These are phyloP conservation scores for Mastomys coucha DNA, from an alignment of 2,113 vertebrate species.

Conservation along the genomic window DNA sequence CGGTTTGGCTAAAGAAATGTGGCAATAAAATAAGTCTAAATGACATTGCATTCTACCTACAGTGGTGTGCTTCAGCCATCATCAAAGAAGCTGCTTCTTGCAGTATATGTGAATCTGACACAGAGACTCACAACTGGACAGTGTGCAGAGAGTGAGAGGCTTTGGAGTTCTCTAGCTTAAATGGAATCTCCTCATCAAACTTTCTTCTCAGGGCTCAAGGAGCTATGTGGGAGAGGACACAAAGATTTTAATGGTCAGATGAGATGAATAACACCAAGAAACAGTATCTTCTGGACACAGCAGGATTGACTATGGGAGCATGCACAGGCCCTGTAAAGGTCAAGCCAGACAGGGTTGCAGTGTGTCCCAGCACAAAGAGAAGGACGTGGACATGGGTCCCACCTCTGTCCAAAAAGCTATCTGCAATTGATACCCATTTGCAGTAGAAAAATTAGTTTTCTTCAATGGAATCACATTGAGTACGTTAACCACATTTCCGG, in stretches of 20 bases:
- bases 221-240: background rate
- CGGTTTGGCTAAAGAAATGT: background rate
- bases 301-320: background rate
- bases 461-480: background rate
- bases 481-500: background rate
- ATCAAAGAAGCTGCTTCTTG: background rate
- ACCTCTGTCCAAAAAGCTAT: background rate
- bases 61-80: background rate
- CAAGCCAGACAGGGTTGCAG: background rate
- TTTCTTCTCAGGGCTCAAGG: background rate
- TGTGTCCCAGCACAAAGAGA: background rate
- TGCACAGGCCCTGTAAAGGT: background rate
- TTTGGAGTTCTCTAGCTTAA: background rate
- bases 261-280: background rate
- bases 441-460: background rate
- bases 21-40: background rate
- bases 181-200: background rate
- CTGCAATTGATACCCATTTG: background rate
- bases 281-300: background rate
- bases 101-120: background rate
- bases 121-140: background rate
- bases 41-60: background rate
- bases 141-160: background rate
- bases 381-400: too few species aligned
- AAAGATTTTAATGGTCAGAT: background rate